Conservation (phyloP, 2,113 vertebrate genomes). For the Osmerus eperlanus region DNA sequence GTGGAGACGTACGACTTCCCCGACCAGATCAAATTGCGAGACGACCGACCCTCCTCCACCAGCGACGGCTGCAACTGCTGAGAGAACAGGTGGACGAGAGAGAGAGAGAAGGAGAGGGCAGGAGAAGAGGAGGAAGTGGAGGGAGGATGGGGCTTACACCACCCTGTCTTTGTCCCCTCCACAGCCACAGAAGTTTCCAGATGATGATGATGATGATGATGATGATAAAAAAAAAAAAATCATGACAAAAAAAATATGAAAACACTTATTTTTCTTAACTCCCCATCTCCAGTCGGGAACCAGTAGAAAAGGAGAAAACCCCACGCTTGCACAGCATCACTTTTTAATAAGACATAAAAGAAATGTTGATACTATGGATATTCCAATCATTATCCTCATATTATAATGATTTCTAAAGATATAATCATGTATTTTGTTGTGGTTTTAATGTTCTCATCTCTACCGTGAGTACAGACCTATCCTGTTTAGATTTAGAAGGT, state of each 20-base stretch:
- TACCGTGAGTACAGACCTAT: background rate
- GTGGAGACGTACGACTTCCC: slow-evolving; percentile 45
- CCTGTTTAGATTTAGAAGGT: background rate
- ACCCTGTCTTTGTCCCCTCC: background rate
- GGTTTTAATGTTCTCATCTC: slow-evolving; percentile 4
- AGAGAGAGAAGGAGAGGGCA: background rate
- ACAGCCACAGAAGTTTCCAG: slow-evolving; percentile 10
- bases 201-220: background rate
- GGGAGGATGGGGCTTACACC: background rate
- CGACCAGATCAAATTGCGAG: slow-evolving; percentile 45
- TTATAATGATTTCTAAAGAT: slow-evolving; percentile 28
- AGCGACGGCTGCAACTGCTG: slow-evolving; percentile 43
- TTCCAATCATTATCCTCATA: slow-evolving; percentile 22
- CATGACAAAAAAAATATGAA: slow-evolving; percentile 10
- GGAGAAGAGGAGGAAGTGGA: slow-evolving; percentile 12
- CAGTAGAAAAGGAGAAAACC: slow-evolving; percentile 21
- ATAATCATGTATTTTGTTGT: slow-evolving; percentile 13
- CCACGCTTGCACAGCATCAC: slow-evolving; percentile 25
- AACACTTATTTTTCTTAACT: slow-evolving; percentile 24
- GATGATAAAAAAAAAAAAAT: slow-evolving; percentile 11
- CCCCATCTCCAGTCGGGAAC: slow-evolving; percentile 16
- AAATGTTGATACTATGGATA: slow-evolving; percentile 25
- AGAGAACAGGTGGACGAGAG: background rate
- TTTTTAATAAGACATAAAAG: slow-evolving; percentile 31
- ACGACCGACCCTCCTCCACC: slow-evolving; percentile 27